phyloP scores from a whole-genome alignment of 2,888 invertebrate genomes.

The Tipula confusa region DNA sequence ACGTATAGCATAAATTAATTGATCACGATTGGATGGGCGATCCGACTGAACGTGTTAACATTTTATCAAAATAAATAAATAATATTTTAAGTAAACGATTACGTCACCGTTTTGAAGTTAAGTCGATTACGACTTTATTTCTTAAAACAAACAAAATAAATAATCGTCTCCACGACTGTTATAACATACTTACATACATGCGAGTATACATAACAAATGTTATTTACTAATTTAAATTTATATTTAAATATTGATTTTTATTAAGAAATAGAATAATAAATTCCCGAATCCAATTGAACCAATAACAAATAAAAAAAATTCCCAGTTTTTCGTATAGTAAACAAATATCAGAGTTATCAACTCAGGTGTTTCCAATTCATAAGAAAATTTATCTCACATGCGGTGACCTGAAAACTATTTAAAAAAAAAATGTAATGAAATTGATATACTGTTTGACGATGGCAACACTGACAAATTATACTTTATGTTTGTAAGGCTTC shows the following conservation, averaged over 20 bases:
- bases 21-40: neutral
- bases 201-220: neutral
- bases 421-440: too few relatives aligned
- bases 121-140: neutral
- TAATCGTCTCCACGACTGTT: conserved; percentile 6
- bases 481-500: too few relatives aligned
- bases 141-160: neutral
- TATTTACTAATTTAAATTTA: neutral
- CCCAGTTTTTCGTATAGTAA: neutral
- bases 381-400: too few relatives aligned
- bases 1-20: neutral
- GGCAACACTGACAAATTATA: too few relatives aligned
- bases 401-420: too few relatives aligned
- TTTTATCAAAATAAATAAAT: neutral
- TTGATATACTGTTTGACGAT: too few relatives aligned
- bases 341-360: neutral
- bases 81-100: neutral
- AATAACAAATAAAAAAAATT: neutral
- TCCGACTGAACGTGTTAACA: neutral
- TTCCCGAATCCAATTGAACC: neutral
- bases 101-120: neutral
- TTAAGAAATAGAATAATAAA: neutral
- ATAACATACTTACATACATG: neutral
- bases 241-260: neutral
- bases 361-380: neutral